These are phyloP conservation scores for Incurvaria masculella DNA, from an alignment of 2,888 invertebrate genomes.

Conservation along the genomic window DNA sequence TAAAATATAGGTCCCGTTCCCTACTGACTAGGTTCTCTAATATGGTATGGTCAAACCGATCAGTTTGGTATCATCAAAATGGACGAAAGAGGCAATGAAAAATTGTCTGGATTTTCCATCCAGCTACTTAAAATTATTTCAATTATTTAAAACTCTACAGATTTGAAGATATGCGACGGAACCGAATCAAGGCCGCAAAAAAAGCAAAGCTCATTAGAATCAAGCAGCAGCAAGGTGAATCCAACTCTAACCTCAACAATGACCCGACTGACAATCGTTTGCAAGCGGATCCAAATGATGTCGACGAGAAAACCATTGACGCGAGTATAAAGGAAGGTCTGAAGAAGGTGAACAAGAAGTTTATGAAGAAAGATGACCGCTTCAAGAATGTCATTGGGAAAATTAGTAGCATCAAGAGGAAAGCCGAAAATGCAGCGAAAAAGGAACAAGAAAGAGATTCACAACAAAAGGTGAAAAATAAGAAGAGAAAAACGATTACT, in stretches of 20 bases:
- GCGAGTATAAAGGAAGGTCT: constrained; percentile 32
- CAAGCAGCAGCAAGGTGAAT: constrained; percentile 32
- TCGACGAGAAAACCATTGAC: constrained; percentile 27
- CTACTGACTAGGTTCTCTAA: no score
- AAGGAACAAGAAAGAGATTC: constrained; percentile 5
- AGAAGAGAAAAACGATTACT: neutral
- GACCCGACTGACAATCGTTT: constrained; percentile 20
- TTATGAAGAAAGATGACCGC: constrained; percentile 48
- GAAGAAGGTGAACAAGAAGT: constrained; percentile 38
- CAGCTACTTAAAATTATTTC: no score
- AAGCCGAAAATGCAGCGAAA: constrained; percentile 32
- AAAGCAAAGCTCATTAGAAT: constrained; percentile 41
- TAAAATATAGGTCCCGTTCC: no score
- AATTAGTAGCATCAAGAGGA: constrained; percentile 41
- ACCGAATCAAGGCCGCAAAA: constrained; percentile 42
- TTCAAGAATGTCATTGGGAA: constrained; percentile 49
- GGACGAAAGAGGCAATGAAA: no score
- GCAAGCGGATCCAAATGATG: constrained; percentile 18
- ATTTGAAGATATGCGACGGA: constrained; percentile 43
- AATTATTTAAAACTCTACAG: no score
- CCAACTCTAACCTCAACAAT: constrained; percentile 21
- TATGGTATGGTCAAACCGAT: no score
- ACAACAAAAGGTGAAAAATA: neutral
- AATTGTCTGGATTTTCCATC: no score
- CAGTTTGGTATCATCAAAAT: no score